Conservation (phyloP, 2,113 vertebrate species). For the Triplophysa rosa region DNA sequence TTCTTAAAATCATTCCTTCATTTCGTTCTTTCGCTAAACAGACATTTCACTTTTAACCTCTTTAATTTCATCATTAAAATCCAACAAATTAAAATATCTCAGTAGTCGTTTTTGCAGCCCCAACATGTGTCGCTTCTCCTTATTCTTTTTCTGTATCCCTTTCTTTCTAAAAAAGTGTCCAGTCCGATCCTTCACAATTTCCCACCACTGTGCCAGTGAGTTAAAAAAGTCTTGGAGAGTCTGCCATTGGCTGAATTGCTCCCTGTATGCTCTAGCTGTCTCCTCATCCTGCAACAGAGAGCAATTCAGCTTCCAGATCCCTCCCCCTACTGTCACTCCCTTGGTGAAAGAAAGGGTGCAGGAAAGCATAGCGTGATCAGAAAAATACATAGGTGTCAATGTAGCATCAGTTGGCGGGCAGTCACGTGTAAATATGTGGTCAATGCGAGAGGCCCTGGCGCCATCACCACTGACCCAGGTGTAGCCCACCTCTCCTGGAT, state of each 20-base stretch:
- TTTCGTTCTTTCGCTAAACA: background rate
- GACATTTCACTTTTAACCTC: constrained; percentile 37
- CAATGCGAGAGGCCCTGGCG: constrained; percentile 16
- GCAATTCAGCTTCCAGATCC: constrained; percentile 47
- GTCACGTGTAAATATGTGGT: constrained; percentile 36
- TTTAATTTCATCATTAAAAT: constrained; percentile 29
- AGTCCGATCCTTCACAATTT: constrained; percentile 11
- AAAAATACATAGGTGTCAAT: constrained; percentile 39
- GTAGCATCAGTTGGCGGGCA: constrained; percentile 14
- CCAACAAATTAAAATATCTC: constrained; percentile 28
- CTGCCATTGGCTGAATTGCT: constrained; percentile 21
- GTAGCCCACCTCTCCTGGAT: constrained; percentile 28
- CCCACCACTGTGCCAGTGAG: constrained; percentile 31
- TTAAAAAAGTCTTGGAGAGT: constrained; percentile 13
- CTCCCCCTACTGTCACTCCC: constrained; percentile 17
- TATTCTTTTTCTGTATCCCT: background rate
- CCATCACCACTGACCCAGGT: constrained; percentile 35
- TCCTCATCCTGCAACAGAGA: constrained; percentile 24
- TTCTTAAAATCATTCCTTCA: constrained; percentile 17
- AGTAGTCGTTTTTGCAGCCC: constrained; percentile 13
- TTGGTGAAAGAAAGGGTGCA: constrained; percentile 26
- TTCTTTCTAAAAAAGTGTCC: constrained; percentile 1
- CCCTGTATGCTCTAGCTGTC: background rate
- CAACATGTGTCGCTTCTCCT: constrained; percentile 6
- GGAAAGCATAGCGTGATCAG: constrained; percentile 9